Evolutionary conservation across 2,797 vertebrate genomes (phyloP), one percentile per base, ranked within the genome.

Genomic region (Trematomus bernacchii): DNA sequence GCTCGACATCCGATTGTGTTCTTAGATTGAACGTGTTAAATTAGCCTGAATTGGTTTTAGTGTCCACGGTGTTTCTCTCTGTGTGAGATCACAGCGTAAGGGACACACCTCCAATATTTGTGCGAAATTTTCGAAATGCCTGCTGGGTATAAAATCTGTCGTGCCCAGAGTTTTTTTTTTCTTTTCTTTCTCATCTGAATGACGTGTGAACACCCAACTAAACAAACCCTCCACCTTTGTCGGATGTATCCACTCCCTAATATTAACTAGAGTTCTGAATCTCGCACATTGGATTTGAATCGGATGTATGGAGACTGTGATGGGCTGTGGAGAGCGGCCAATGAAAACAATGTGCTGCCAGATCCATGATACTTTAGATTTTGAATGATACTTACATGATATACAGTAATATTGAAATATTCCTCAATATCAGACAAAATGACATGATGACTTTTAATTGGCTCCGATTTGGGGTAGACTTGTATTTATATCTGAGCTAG

Each of bases 21-120:
- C 7, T 12, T 3, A 48, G 23, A 51, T 10, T 2, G 1, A 8
- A 63, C 8, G 42, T 51, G 19, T 46, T 27, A 55, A 47, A 68
- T 11, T 1, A 42, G 14, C 23, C 60, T 14, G 19, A 58, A 10
- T 58, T 16, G n/a, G 44, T 64, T 70, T 68, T 27, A 1, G 33
- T 43, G 19, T 72, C 19, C 37, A n/a, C 14, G 54, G 62, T 68
- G 33, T 27, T 53, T 74, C 40, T 18, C 37, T 53, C 50, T 43
- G 60, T 47, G 74, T 72, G 76, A 53, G 69, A n/a, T 74, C 62
- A 64, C 14, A 55, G 52, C 30, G 40, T 58, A 68, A 14, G 52
- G 89, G 87, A 91, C 87, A 88, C 93, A 91, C 93, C 91, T 91
- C 92, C 92, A 62, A 60, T 82, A 81, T 90, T 87, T 85, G 83